Base-by-base conservation (phyloP, 2,888 invertebrate genomes). In the Trichogramma dendrolimi region DNA sequence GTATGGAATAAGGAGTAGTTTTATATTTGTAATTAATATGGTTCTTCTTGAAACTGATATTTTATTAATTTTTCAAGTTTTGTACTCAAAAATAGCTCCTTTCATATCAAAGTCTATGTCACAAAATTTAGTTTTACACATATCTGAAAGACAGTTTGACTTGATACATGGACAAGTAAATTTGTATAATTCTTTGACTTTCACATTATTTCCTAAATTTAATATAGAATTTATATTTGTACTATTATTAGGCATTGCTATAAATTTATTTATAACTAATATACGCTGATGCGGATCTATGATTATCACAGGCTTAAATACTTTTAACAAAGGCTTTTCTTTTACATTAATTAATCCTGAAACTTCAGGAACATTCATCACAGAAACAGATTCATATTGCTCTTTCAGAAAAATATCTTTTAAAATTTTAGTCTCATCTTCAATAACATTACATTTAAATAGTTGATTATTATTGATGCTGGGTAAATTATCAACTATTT, bases 321-420 rank as follows among this genome's bases (percentile, higher is more conserved):
- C 48, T 40, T 63, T 65, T 51, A 65, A 63, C 6, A 59, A 27
- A 54, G 61, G 61, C 42, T 65, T 63, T 14, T 61, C 44, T 47
- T 51, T 63, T 46, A 50, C 48, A 59, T 63, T 65, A 43, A 65
- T 50, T 14, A 39, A 8, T 14, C 51, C 4, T 39, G 65, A 65
- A 38, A 65, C 49, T 56, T 63, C 59, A 59, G 63, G 65, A 47
- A 61, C 57, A 61, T 61, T 65, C n/a, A 65, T 59, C 5, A 65
- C 57, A 48, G 53, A 61, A 57, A 65, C 48, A 44, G 56, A 50
- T n/a, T 14, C 27, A 52, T 53, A 5, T 5, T 10, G 40, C 7
- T 55, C 43, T 41, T 49, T 50, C 42, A 48, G 55, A 8, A 58
- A 38, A 6, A 65, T 4, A 55, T 38, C 46, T n/a, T 40, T 61